Evolutionary conservation across 2,113 vertebrate genomes (phyloP).

Genomic region (Marcusenius ussheri): DNA sequence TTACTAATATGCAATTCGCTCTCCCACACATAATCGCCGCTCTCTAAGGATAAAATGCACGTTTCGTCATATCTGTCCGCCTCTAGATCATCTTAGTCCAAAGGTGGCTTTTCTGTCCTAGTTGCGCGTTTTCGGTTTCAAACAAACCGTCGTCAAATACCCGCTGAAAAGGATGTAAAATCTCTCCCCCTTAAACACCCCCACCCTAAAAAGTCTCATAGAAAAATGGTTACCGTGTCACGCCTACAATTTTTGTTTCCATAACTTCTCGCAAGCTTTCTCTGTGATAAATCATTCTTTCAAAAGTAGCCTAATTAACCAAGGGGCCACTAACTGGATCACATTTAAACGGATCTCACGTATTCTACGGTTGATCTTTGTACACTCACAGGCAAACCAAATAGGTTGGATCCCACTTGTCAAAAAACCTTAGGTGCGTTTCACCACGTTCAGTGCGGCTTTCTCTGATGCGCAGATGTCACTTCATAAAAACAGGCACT

Average conservation of each 20-base stretch:
- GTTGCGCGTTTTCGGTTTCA: neutral
- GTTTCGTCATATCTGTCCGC: neutral
- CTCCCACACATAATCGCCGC: slow-evolving; percentile 10
- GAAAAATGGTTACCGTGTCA: neutral
- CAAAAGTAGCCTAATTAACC: neutral
- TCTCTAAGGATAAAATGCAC: neutral
- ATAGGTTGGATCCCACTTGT: neutral
- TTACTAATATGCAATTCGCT: neutral
- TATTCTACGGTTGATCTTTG: neutral
- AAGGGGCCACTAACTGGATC: neutral
- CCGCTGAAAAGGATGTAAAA: neutral
- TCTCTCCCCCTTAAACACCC: neutral
- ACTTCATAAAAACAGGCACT: too few relatives aligned
- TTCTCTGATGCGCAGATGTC: too few relatives aligned
- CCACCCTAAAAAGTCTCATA: neutral
- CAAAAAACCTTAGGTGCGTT: too few relatives aligned
- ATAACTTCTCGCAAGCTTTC: neutral
- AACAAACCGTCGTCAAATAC: neutral
- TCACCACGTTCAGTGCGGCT: too few relatives aligned
- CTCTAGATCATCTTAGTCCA: neutral
- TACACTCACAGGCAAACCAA: neutral
- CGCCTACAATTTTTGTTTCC: neutral
- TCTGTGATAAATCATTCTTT: neutral
- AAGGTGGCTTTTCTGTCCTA: neutral
- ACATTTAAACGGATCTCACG: neutral